Percentiles rank a stretch among this genome's conserved stretches.
Evolutionary conservation across 1,140 invertebrate genomes (phyloP).

Genomic region (Leptoteleia sp.): DNA sequence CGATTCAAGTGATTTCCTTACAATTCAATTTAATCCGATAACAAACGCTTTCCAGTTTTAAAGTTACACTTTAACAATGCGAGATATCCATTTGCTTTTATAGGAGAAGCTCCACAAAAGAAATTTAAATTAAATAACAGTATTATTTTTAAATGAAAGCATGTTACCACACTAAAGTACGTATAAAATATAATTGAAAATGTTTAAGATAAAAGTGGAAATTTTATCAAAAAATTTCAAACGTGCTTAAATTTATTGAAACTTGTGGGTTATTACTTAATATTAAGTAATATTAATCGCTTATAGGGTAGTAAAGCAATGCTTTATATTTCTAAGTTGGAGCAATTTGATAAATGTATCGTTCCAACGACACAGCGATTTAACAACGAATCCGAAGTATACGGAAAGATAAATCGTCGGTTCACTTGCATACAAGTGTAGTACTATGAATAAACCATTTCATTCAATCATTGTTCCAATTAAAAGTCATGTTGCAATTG

Average conservation of each 20-base stretch:
- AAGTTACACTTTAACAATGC: slow-evolving; percentile 12
- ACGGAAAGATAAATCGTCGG: slow-evolving; percentile 13
- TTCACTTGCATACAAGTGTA: slow-evolving; percentile 8
- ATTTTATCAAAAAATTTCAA: too few relatives aligned
- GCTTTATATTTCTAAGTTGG: too few relatives aligned
- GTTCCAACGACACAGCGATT: slow-evolving; percentile 2
- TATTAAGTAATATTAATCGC: too few relatives aligned
- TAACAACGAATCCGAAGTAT: neutral
- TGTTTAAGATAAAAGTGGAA: too few relatives aligned
- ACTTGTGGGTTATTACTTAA: too few relatives aligned
- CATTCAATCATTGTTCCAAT: slow-evolving; percentile 5
- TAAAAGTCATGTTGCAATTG: neutral
- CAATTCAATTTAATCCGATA: slow-evolving; percentile 50
- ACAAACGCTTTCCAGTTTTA: slow-evolving; percentile 33
- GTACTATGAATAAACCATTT: slow-evolving; percentile 4
- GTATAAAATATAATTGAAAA: too few relatives aligned
- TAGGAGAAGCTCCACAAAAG: too few relatives aligned
- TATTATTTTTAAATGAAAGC: too few relatives aligned
- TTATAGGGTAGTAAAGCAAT: too few relatives aligned
- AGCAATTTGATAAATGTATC: slow-evolving; percentile 20
- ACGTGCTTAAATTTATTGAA: too few relatives aligned
- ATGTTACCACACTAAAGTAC: too few relatives aligned
- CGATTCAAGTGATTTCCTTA: slow-evolving; percentile 45
- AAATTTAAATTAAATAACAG: too few relatives aligned
- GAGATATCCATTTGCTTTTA: slow-evolving; percentile 7